Base-by-base conservation (phyloP, 1,140 invertebrate species). In the Apis florea region DNA sequence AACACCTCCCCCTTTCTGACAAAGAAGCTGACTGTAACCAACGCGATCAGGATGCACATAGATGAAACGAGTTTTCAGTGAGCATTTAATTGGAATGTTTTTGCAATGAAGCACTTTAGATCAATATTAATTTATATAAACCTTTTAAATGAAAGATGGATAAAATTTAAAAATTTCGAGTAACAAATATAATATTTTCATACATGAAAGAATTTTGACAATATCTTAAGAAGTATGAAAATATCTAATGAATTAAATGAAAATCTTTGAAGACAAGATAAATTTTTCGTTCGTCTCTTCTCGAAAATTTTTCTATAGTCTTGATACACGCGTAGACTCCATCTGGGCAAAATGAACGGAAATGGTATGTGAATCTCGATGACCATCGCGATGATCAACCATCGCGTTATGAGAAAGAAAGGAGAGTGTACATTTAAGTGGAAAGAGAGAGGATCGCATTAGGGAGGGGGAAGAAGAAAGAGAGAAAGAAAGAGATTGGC, bases 271-370 rank as follows among this genome's bases (percentile, higher is more conserved):
- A 79, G 81, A 74, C 40, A 75, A 75, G 47, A 51, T 51, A 74
- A 74, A 47, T n/a, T 15, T 31, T 51, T 74, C 17, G 58, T n/a
- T 11, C 4, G 10, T 13, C 10, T 75, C 13, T 19, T 19, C 31
- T 19, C 21, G 21, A 51, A 51, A 53, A 78, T 70, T 70, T 77
- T 40, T 69, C 66, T 51, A 21, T 12, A 4, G 21, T 59, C 17
- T 69, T 21, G 26, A 63, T 67, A 67, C 47, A 26, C 71, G 67
- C 51, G 81, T 58, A 69, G 66, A 56, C 61, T 21, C 2, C 40
- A 61, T 69, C 69, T 73, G 76, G 76, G 81, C 71, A 87, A 85
- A 89, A 84, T 83, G 85, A 90, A 87, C 87, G 88, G 89, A 91
- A 90, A 91, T 89, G 86, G 83, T 79, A 88, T 87, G 78, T 82